Conservation (phyloP, 2,888 invertebrate genomes). For the Melitaea athalia region DNA sequence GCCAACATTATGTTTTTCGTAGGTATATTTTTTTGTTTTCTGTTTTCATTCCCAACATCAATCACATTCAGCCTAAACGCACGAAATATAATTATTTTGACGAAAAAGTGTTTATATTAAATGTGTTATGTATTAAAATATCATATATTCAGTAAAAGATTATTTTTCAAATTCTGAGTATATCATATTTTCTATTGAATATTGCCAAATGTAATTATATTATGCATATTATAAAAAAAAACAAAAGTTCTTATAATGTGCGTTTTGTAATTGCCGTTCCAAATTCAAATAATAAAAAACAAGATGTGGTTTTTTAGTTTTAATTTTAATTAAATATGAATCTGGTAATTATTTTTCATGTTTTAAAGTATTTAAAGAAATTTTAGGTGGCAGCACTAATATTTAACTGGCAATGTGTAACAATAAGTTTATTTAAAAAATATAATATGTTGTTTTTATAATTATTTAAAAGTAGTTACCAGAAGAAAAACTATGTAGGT, state of each 20-base stretch:
- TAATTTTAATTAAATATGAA: conserved; percentile 34
- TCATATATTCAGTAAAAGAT: not conserved
- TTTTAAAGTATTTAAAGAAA: conserved; percentile 53
- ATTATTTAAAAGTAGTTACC: too few species aligned
- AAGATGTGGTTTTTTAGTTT: conserved; percentile 46
- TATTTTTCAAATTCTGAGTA: not conserved
- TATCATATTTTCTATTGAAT: not conserved
- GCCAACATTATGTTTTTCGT: not conserved
- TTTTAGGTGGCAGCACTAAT: conserved; percentile 41
- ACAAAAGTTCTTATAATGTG: conserved; percentile 17
- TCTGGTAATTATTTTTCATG: conserved; percentile 72
- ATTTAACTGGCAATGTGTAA: not conserved
- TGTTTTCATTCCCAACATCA: not conserved
- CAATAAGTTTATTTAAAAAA: too few species aligned
- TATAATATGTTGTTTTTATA: not conserved
- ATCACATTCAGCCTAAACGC: not conserved
- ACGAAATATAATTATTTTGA: not conserved
- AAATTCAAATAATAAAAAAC: conserved; percentile 42
- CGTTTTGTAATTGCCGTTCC: conserved; percentile 42
- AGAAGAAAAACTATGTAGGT: too few species aligned
- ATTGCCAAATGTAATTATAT: not conserved
- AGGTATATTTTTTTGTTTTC: not conserved
- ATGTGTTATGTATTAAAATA: not conserved
- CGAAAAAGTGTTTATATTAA: not conserved
- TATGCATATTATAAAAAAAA: conserved; percentile 18